Percentiles rank a stretch among this genome's conserved stretches.
These are phyloP conservation scores for Trissolcus japonicus DNA, from an alignment of 2,888 invertebrate genomes.

Conservation along the genomic window DNA sequence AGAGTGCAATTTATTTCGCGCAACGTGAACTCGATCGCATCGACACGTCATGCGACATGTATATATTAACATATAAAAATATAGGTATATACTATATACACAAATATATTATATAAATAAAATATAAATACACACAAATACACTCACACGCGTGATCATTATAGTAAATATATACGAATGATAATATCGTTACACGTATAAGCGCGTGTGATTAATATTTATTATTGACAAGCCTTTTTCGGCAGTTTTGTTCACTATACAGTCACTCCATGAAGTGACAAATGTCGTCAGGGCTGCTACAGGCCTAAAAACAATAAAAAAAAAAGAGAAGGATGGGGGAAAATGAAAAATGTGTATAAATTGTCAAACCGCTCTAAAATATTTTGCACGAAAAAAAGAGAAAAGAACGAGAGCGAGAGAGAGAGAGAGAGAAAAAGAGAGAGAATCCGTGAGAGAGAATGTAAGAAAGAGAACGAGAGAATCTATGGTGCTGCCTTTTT, in stretches of 20 bases:
- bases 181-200: slow-evolving; percentile 65
- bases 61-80: slow-evolving; percentile 61
- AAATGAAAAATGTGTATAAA: slow-evolving; percentile 42
- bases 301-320: slow-evolving; percentile 51
- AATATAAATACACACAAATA: slow-evolving; percentile 57
- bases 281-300: slow-evolving; percentile 49
- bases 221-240: slow-evolving; percentile 52
- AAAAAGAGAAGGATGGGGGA: slow-evolving; percentile 20
- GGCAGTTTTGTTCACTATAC: slow-evolving; percentile 50
- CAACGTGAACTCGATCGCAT: slow-evolving; percentile 51
- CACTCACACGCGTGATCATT: slow-evolving; percentile 57
- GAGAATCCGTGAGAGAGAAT: slow-evolving; percentile 12
- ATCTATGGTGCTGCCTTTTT: slow-evolving; percentile 54
- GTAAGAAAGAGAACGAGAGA: slow-evolving; percentile 18
- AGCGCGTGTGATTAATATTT: slow-evolving; percentile 57
- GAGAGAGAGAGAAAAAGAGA: slow-evolving; percentile 40
- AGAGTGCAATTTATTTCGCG: slow-evolving; percentile 43
- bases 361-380: slow-evolving; percentile 45
- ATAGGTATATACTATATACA: slow-evolving; percentile 57
- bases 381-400: slow-evolving; percentile 45
- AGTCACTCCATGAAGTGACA: slow-evolving; percentile 46
- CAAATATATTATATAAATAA: slow-evolving; percentile 61
- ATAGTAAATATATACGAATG: slow-evolving; percentile 60
- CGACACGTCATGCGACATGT: slow-evolving; percentile 63
- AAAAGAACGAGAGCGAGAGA: slow-evolving; percentile 35